Evolutionary conservation across 2,888 invertebrate species (phyloP).

Genomic region (Metacarcinus magister): DNA sequence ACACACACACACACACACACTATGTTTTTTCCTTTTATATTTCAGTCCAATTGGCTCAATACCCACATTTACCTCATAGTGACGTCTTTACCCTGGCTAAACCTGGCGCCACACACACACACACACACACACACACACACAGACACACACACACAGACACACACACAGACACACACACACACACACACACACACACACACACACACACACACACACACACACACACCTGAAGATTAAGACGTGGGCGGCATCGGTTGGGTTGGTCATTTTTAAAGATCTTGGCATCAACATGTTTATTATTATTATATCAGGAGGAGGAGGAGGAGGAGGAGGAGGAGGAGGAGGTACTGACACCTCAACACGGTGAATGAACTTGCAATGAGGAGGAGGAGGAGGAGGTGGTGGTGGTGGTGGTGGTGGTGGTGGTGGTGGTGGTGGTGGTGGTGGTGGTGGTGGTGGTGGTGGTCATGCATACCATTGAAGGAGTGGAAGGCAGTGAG

Average conservation of each 20-base stretch:
- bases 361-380: background rate
- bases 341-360: background rate
- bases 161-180: background rate
- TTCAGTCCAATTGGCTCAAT: background rate
- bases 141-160: background rate
- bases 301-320: background rate
- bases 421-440: background rate
- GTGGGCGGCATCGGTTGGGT: background rate
- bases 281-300: background rate
- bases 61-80: background rate
- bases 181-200: background rate
- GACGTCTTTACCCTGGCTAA: background rate
- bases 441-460: background rate
- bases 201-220: background rate
- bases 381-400: no score
- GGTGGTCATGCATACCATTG: background rate
- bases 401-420: background rate
- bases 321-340: background rate
- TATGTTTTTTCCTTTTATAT: no score
- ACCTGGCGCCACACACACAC: background rate
- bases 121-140: background rate
- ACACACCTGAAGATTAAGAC: background rate
- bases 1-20: conserved; percentile 6
- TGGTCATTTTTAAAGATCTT: background rate
- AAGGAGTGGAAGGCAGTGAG: background rate